Base-by-base conservation (phyloP, 1,140 invertebrate species). In the Asbolus verrucosus region DNA sequence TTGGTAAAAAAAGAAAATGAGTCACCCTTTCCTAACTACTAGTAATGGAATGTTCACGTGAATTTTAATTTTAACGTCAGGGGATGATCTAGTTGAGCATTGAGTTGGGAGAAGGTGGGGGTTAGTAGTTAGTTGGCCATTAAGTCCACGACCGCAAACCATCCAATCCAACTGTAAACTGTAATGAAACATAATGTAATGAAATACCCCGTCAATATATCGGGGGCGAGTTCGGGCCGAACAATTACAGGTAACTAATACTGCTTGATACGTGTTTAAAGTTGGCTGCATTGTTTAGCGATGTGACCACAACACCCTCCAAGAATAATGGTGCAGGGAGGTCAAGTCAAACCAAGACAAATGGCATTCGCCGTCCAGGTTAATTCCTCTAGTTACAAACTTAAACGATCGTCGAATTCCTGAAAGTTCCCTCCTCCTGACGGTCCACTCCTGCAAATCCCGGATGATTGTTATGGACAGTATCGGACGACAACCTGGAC, bases 211-310 rank as follows among this genome's bases (percentile, higher is more conserved):
- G 63, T 77, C 76, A 78, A 78, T 78, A 77, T 75, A 77, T 76
- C 67, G 38, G 43, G 54, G 73, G 67, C 71, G 19, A 24, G 46
- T 27, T 54, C 46, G 11, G 21, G 4, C 19, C 46, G 11, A 77
- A 77, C 77, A 79, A 79, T 79, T 79, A 77, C 78, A 79, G 78
- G 78, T 79, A 78, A 79, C 77, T 79, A 79, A 79, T 79, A 77
- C 74, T 70, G 41, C 72, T 79, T 78, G 78, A 79, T 79, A 78
- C 77, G 77, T 76, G 78, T 79, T 79, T 77, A 80, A 80, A 79
- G 78, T 80, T 80, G 69, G 77, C 75, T 78, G 77, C 77, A 80
- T 80, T 80, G 79, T 80, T 80, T 80, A 74, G 73, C 75, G 73
- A 78, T 74, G 74, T 73, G 73, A 73, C 77, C 77, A 71, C 77